Evolutionary conservation across 2,888 invertebrate genomes (phyloP).

Genomic region (Chaetoderma sp.): DNA sequence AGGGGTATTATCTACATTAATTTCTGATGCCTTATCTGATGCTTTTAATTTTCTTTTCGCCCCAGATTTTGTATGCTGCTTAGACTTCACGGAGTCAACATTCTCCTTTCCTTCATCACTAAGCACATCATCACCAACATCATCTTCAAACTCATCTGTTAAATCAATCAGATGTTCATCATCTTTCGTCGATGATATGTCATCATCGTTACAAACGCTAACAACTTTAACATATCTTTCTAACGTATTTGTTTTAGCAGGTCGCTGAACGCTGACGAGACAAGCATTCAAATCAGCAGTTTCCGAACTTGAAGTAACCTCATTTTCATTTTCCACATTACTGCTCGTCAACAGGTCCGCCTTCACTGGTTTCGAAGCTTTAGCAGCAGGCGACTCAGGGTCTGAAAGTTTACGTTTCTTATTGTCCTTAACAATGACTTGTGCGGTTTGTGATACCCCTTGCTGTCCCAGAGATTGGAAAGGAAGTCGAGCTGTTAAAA

Average conservation of each 20-base stretch:
- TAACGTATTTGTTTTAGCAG: constrained; percentile 32
- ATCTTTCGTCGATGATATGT: constrained; percentile 55
- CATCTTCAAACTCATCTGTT: constrained; percentile 29
- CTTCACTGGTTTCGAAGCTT: constrained; percentile 37
- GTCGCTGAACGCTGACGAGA: constrained; percentile 11
- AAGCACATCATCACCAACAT: constrained; percentile 7
- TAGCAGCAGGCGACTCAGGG: constrained; percentile 32
- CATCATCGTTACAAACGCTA: constrained; percentile 40
- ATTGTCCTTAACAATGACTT: not conserved
- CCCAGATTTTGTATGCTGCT: not conserved
- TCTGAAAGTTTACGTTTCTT: constrained; percentile 43
- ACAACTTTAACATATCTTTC: constrained; percentile 45
- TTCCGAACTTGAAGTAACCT: constrained; percentile 62
- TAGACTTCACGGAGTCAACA: not conserved
- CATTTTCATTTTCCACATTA: constrained; percentile 45
- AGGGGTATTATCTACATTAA: too few species aligned
- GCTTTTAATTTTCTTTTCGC: not conserved
- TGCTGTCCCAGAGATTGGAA: constrained; percentile 35
- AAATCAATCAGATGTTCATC: constrained; percentile 49
- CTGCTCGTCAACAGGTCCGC: not conserved
- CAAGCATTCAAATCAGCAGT: constrained; percentile 7
- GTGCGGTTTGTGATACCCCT: constrained; percentile 5
- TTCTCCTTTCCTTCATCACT: constrained; percentile 4
- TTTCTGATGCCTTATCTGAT: not conserved
- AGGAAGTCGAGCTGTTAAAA: constrained; percentile 35